Conservation (phyloP, 2,797 vertebrate species). For the Ceryle rudis region DNA sequence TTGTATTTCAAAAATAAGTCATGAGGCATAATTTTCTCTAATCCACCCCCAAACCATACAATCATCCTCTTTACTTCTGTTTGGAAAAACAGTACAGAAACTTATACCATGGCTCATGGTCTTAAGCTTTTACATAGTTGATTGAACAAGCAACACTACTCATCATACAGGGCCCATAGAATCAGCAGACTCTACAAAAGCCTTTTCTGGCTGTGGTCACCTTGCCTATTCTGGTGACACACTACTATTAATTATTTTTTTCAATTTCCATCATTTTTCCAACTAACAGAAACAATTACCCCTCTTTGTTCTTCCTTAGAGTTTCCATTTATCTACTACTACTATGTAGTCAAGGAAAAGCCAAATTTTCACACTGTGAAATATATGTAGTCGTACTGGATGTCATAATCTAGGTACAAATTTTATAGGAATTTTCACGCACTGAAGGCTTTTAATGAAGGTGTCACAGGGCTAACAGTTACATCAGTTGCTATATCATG, state of each 20-base stretch:
- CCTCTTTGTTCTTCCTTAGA: neutral
- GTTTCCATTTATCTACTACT: neutral
- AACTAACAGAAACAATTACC: neutral
- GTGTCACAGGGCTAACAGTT: neutral
- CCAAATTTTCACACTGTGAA: neutral
- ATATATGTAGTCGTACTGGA: neutral
- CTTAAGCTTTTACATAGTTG: neutral
- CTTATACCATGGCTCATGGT: neutral
- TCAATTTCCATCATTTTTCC: neutral
- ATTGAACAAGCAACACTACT: neutral
- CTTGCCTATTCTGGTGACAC: neutral
- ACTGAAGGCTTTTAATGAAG: neutral
- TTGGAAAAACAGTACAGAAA: neutral
- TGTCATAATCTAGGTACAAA: neutral
- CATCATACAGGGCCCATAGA: neutral
- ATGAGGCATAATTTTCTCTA: neutral
- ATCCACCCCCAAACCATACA: neutral
- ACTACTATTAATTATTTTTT: neutral
- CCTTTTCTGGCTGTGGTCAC: neutral
- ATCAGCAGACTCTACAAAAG: neutral
- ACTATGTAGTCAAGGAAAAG: neutral
- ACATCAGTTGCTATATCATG: fast-evolving
- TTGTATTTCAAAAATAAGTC: neutral
- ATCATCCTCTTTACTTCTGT: neutral
- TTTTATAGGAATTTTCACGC: neutral